phyloP scores from a whole-genome alignment of 2,113 vertebrate genomes.

The Agelaius phoeniceus region DNA sequence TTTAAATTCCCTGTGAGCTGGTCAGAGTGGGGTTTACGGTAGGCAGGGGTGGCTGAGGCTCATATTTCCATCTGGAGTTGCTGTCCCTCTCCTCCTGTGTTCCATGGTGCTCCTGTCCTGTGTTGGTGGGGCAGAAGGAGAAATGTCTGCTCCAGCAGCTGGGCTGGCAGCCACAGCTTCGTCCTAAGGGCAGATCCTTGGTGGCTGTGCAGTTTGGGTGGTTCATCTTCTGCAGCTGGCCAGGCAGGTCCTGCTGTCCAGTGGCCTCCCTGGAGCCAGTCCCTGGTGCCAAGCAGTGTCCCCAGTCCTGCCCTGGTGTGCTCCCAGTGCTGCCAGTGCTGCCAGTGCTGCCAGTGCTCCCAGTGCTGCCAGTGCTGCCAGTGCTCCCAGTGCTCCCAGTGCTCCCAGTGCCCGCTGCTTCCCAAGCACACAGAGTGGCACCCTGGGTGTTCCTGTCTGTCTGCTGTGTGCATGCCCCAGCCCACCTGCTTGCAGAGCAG shows the following conservation, averaged over 20 bases:
- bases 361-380: not conserved
- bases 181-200: accelerated
- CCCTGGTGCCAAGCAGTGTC: accelerated
- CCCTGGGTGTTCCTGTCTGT: not conserved
- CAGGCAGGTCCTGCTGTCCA: not conserved
- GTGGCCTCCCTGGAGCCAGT: too few relatives aligned
- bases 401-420: not conserved
- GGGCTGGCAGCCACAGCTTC: not conserved
- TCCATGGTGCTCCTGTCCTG: not conserved
- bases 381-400: not conserved
- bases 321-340: not conserved
- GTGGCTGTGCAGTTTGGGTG: not conserved
- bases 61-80: accelerated
- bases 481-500: constrained; percentile 37
- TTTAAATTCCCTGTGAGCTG: not conserved
- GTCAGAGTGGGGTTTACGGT: not conserved
- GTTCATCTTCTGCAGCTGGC: not conserved
- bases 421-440: accelerated
- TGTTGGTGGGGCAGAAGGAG: not conserved
- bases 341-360: not conserved
- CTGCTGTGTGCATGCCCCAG: not conserved
- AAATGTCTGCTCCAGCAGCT: not conserved
- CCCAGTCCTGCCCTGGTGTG: accelerated
- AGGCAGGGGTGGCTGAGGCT: not conserved
- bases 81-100: not conserved